These are phyloP conservation scores for Drosophila prosaltans DNA, from an alignment of 1,140 invertebrate species.

Conservation along the genomic window DNA sequence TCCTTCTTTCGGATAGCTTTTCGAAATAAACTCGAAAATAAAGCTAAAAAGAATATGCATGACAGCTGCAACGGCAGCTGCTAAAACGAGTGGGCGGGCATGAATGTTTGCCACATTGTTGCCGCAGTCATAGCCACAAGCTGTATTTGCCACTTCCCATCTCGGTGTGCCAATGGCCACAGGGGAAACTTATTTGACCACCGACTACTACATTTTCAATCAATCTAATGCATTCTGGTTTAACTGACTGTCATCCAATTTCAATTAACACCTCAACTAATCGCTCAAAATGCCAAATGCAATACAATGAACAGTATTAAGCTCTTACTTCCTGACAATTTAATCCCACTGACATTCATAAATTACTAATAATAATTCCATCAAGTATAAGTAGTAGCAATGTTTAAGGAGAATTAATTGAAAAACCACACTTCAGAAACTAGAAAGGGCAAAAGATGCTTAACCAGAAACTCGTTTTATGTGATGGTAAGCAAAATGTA, in stretches of 20 bases:
- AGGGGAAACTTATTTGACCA: slow-evolving; percentile 29
- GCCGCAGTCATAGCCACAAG: not conserved
- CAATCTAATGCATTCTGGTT: slow-evolving; percentile 48
- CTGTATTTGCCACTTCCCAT: not conserved
- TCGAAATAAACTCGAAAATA: slow-evolving; percentile 20
- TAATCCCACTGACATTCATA: slow-evolving; percentile 2
- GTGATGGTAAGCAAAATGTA: slow-evolving; percentile 12
- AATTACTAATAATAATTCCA: slow-evolving; percentile 11
- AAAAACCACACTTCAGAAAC: not conserved
- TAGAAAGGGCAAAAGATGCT: slow-evolving; percentile 1
- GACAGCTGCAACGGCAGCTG: slow-evolving; percentile 61
- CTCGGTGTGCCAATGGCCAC: slow-evolving; percentile 20
- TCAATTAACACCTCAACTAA: slow-evolving; percentile 60
- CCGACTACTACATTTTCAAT: slow-evolving; percentile 43
- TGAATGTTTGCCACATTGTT: slow-evolving; percentile 23
- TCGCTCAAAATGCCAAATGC: slow-evolving; percentile 41
- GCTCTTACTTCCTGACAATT: slow-evolving; percentile 4
- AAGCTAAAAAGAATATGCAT: slow-evolving; percentile 32
- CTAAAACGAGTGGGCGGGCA: slow-evolving; percentile 1
- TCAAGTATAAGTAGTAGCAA: slow-evolving; percentile 9
- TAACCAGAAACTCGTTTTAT: slow-evolving; percentile 22
- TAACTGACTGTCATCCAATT: slow-evolving; percentile 27
- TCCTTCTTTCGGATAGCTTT: slow-evolving; percentile 6
- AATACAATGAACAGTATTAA: slow-evolving; percentile 16
- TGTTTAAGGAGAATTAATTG: slow-evolving; percentile 15